Evolutionary conservation across 30 jellyfish, hydroid and myxozoan species (phyloP).

Genomic region (Aurelia sp.): DNA sequence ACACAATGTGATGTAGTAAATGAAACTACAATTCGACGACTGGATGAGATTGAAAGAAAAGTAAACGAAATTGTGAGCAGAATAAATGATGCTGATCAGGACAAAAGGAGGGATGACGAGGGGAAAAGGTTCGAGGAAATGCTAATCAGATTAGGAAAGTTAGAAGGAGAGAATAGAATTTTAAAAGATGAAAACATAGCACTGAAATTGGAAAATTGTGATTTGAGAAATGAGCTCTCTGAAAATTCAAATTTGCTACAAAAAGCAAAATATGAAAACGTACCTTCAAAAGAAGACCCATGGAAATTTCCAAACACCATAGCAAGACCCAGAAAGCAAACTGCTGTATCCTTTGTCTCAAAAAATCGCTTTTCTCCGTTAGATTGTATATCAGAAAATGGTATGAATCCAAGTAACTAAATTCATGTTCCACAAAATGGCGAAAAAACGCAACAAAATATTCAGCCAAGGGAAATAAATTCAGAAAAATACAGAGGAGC

Average conservation of each 20-base stretch:
- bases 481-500: no score
- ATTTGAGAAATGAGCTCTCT: background rate
- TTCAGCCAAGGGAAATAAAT: no score
- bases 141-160: background rate
- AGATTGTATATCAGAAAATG: no score
- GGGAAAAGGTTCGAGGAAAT: constrained; percentile 3
- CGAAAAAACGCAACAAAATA: no score
- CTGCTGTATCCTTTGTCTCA: no score
- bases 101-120: background rate
- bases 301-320: no score
- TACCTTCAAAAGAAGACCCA: no score
- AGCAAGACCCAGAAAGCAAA: no score
- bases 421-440: no score
- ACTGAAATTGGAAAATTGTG: constrained; percentile 17
- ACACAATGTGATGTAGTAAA: background rate
- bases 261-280: no score
- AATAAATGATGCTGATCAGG: constrained; percentile 19
- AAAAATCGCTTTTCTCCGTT: no score
- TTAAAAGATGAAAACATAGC: constrained; percentile 34
- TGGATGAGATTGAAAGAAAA: constrained; percentile 5
- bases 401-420: no score
- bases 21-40: constrained; percentile 3
- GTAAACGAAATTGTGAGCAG: background rate
- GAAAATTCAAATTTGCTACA: background rate
- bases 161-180: constrained; percentile 13